phyloP scores from a whole-genome alignment of 1,140 invertebrate genomes.

The Forficula auricularia region DNA sequence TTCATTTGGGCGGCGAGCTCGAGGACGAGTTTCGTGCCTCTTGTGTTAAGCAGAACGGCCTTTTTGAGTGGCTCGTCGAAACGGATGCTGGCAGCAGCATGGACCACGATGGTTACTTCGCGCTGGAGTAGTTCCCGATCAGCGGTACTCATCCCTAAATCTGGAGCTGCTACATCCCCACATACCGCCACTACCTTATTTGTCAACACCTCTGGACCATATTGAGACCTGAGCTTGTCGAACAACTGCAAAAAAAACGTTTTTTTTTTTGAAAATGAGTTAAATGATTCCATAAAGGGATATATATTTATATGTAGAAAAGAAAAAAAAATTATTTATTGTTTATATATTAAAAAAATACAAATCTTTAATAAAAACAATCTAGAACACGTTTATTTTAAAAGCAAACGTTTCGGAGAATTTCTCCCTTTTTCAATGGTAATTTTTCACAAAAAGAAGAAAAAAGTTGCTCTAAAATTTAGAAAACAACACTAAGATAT shows the following conservation, averaged over 20 bases:
- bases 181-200: slow-evolving; percentile 48
- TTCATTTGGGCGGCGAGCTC: slow-evolving; percentile 59
- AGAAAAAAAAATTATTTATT: too few species aligned
- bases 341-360: too few species aligned
- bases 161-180: slow-evolving; percentile 57
- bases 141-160: slow-evolving; percentile 53
- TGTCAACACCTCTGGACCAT: slow-evolving; percentile 33
- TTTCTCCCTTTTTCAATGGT: too few species aligned
- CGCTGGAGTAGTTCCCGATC: slow-evolving; percentile 49
- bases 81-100: slow-evolving; percentile 75
- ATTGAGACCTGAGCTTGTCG: slow-evolving; percentile 43
- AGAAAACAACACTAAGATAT: too few species aligned
- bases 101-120: slow-evolving; percentile 67
- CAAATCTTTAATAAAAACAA: too few species aligned
- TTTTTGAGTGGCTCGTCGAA: slow-evolving; percentile 57
- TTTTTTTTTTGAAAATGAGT: too few species aligned
- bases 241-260: slow-evolving; percentile 45
- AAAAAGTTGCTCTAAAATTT: too few species aligned
- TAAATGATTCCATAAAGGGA: too few species aligned
- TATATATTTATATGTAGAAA: too few species aligned
- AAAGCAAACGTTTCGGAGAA: too few species aligned
- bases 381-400: too few species aligned
- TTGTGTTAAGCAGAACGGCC: slow-evolving; percentile 54
- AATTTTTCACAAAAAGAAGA: too few species aligned
- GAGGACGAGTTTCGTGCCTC: slow-evolving; percentile 53